Evolutionary conservation across 2,888 invertebrate genomes (phyloP), one percentile per base, ranked within the genome.

Genomic region (Chironomus riparius): DNA sequence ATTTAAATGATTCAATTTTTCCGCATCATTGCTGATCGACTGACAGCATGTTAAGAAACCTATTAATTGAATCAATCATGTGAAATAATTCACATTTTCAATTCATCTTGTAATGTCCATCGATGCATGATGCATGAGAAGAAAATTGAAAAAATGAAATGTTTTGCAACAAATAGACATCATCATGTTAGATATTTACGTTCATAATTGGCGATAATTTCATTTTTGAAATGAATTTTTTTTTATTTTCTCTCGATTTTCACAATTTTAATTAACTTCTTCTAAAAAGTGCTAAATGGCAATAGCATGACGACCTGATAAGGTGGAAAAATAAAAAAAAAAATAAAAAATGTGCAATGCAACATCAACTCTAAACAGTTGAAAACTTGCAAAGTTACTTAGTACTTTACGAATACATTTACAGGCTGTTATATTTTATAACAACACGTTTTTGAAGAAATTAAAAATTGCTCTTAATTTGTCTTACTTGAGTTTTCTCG

Each of bases 231-330:
- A 56, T 38, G 38, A 38, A 38, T 10, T 10, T 2, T 1, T 38
- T 38, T 38, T 38, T 38, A n/a, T 10, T 10, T 38, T 38, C 56
- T 56, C 18, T 18, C 15, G 5, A 56, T 18, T 56, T 56, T 15
- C 18, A 18, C 56, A 56, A 56, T 15, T 50, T 15, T 56, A 18
- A 18, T 56, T 18, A 18, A 7, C 18, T 50, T 50, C 5, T 56
- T 18, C 18, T 56, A 15, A 56, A 50, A 56, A 56, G 15, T 56
- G 18, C 5, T 56, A 56, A 56, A 56, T 15, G 4, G 56, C 2
- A 56, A 56, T 56, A 15, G 56, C 15, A 68, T 38, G 68, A 28
- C 47, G 56, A 56, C 70, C 38, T 70, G 70, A 70, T 70, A 70
- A 70, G 47, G 12, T n/a, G 28, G 56, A 56, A n/a, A 56, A 56